Conservation (phyloP, 2,113 vertebrate species). For the Chamaea fasciata region DNA sequence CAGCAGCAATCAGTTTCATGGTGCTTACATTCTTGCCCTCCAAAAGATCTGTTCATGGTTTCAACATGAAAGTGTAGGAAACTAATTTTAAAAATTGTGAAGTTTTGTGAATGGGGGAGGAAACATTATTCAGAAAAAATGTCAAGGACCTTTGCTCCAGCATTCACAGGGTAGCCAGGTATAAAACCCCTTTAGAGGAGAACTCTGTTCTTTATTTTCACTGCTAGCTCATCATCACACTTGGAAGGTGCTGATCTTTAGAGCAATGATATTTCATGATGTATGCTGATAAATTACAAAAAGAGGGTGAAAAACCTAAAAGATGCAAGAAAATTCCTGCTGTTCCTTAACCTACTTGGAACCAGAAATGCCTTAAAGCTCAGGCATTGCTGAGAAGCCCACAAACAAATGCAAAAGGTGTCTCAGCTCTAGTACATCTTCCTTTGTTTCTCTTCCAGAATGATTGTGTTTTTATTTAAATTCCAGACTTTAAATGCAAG, state of each 20-base stretch:
- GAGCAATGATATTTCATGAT: not conserved
- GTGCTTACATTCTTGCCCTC: not conserved
- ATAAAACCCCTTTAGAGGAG: rapidly evolving
- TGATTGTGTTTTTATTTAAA: slow-evolving; percentile 29
- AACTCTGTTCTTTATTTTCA: not conserved
- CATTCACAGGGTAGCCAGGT: not conserved
- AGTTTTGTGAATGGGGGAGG: not conserved
- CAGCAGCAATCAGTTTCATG: not conserved
- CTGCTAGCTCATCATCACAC: not conserved
- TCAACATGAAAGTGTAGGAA: not conserved
- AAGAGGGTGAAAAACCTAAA: not conserved
- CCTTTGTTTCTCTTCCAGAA: slow-evolving; percentile 13
- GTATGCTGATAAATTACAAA: not conserved
- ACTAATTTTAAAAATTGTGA: not conserved
- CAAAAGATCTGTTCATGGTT: not conserved
- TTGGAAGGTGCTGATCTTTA: not conserved
- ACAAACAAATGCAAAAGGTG: not conserved
- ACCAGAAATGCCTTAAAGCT: not conserved
- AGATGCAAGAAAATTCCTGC: not conserved
- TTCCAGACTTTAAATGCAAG: not conserved
- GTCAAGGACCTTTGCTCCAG: not conserved
- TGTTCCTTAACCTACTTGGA: slow-evolving; percentile 15
- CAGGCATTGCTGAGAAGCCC: not conserved
- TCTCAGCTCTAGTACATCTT: not conserved
- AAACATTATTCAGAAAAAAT: not conserved